These are phyloP conservation scores for Cyaniris semiargus DNA, from an alignment of 2,888 invertebrate genomes.

Conservation along the genomic window DNA sequence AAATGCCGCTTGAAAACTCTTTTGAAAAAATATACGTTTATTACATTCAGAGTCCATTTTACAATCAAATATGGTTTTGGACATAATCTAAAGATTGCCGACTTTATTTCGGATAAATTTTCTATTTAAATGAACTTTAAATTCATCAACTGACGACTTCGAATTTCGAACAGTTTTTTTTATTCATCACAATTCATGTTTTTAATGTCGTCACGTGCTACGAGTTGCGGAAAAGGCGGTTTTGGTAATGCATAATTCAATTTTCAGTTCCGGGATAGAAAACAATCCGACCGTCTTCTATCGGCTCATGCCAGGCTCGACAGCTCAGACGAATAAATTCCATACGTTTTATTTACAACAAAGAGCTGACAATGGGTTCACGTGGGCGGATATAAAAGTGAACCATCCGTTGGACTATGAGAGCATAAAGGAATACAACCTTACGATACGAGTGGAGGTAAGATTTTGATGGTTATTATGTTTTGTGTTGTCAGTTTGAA, in stretches of 20 bases:
- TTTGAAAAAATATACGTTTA: neutral
- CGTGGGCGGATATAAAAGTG: constrained; percentile 97
- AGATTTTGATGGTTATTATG: constrained; percentile 48
- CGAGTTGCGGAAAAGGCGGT: constrained; percentile 41
- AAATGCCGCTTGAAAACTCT: neutral
- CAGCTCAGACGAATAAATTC: constrained; percentile 97
- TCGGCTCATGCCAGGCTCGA: constrained; percentile 96
- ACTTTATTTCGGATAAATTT: too few relatives aligned
- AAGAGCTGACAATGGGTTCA: constrained; percentile 93
- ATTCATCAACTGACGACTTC: too few relatives aligned
- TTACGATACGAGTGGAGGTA: constrained; percentile 97
- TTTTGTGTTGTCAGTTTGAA: neutral
- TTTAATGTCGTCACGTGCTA: constrained; percentile 58
- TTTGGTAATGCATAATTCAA: constrained; percentile 51
- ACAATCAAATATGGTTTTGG: neutral
- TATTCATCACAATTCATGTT: constrained; percentile 17
- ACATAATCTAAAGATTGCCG: too few relatives aligned
- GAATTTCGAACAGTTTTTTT: too few relatives aligned
- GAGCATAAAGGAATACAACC: constrained; percentile 96
- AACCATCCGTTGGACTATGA: constrained; percentile 97
- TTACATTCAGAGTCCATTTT: too few relatives aligned
- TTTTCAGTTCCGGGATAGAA: constrained; percentile 95
- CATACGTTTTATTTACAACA: constrained; percentile 98
- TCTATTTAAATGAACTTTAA: too few relatives aligned
- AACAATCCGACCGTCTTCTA: constrained; percentile 98